These are phyloP conservation scores for Poicephalus meyeri DNA, from an alignment of 2,113 vertebrate genomes.

Conservation along the genomic window DNA sequence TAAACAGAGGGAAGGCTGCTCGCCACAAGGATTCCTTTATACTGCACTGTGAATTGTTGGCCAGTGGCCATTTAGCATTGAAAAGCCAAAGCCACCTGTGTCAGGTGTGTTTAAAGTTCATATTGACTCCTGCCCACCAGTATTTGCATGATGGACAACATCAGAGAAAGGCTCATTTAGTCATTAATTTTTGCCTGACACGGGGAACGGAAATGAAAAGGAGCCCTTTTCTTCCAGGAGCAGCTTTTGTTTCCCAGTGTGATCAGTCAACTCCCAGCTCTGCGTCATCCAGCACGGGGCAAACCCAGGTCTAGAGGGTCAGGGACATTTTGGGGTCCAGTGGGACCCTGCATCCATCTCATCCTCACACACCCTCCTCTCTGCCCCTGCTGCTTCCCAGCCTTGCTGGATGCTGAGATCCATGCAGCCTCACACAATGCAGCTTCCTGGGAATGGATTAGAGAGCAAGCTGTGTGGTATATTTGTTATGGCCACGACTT, in stretches of 20 bases:
- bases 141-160: constrained; percentile 48
- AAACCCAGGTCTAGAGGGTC: neutral
- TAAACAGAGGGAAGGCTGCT: constrained; percentile 43
- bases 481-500: constrained; percentile 54
- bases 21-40: constrained; percentile 62
- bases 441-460: constrained; percentile 41
- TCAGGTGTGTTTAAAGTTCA: constrained; percentile 76
- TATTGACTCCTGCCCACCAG: constrained; percentile 59
- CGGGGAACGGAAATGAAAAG: constrained; percentile 47
- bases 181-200: constrained; percentile 62
- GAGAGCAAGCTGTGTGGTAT: constrained; percentile 34
- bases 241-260: constrained; percentile 61
- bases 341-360: fast-evolving
- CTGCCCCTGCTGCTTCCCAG: neutral
- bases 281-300: neutral
- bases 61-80: constrained; percentile 58
- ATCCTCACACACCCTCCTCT: neutral
- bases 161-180: constrained; percentile 53
- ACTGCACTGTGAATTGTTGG: constrained; percentile 41
- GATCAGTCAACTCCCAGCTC: constrained; percentile 47
- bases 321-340: neutral
- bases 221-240: constrained; percentile 20
- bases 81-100: constrained; percentile 63
- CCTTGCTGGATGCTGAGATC: constrained; percentile 8
- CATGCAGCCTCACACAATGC: neutral